Conservation (phyloP, 2,113 vertebrate genomes). For the Eudyptes chrysolophus region DNA sequence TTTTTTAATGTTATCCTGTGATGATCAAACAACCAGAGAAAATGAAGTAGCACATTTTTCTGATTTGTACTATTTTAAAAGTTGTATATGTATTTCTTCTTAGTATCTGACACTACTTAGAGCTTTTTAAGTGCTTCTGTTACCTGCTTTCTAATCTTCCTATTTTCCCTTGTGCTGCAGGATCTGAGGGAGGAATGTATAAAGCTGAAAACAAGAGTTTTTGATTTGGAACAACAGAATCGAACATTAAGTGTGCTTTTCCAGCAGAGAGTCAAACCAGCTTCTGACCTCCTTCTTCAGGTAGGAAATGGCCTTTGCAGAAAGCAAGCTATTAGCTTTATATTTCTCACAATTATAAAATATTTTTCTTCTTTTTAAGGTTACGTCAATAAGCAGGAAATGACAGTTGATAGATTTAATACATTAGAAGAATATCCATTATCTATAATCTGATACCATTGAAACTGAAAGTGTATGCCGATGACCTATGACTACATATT, state of each 20-base stretch:
- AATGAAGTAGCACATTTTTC: neutral
- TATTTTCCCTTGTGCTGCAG: constrained; percentile 63
- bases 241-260: constrained; percentile 84
- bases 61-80: neutral
- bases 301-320: constrained; percentile 70
- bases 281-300: constrained; percentile 90
- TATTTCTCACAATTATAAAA: neutral
- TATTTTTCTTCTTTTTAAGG: neutral
- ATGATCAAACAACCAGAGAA: neutral
- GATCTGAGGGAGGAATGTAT: constrained; percentile 91
- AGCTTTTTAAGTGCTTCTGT: neutral
- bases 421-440: neutral
- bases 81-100: constrained; percentile 1
- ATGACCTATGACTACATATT: neutral
- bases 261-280: constrained; percentile 87
- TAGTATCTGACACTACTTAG: neutral
- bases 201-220: constrained; percentile 90
- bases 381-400: neutral
- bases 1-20: neutral
- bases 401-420: neutral
- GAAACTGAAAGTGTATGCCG: neutral
- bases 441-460: neutral
- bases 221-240: constrained; percentile 93
- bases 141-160: neutral
- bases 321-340: neutral